A percentile compares a stretch with the other conserved stretches of the same genome.
phyloP scores from a whole-genome alignment of 1,140 invertebrate species.

The Pantala flavescens region DNA sequence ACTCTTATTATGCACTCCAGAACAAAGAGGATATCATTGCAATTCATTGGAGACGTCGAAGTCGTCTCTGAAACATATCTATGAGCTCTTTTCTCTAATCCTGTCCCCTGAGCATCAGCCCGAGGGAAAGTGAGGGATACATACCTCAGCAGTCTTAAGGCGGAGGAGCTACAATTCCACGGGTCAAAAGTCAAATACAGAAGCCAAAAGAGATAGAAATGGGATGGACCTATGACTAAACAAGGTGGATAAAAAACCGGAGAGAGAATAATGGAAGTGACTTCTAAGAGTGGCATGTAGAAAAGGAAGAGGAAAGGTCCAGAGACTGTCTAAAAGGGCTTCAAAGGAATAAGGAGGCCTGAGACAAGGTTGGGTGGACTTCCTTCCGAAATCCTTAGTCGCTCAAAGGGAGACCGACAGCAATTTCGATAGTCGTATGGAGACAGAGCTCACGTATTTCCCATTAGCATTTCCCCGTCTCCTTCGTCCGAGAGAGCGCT shows the following conservation, averaged over 20 bases:
- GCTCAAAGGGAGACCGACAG: not conserved
- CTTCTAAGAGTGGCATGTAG: not conserved
- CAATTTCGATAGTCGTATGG: not conserved
- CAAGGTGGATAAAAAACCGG: not conserved
- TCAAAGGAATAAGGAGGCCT: not conserved
- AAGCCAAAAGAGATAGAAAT: not conserved
- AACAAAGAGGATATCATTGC: too few relatives aligned
- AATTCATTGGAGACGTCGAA: too few relatives aligned
- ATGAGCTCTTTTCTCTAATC: too few relatives aligned
- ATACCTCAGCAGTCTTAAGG: too few relatives aligned
- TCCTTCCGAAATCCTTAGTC: constrained; percentile 1
- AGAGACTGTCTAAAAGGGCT: not conserved
- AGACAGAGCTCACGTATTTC: not conserved
- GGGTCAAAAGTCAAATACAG: too few relatives aligned
- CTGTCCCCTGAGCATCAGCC: too few relatives aligned
- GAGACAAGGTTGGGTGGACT: not conserved
- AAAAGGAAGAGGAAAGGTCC: not conserved
- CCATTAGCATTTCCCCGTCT: not conserved
- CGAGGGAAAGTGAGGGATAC: too few relatives aligned
- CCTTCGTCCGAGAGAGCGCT: not conserved
- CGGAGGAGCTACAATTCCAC: too few relatives aligned
- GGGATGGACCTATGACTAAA: not conserved
- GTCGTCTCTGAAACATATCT: too few relatives aligned
- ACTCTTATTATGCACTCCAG: too few relatives aligned
- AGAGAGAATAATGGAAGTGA: not conserved